Base-by-base conservation (phyloP, 1,140 invertebrate species). In the Littorina saxatilis region DNA sequence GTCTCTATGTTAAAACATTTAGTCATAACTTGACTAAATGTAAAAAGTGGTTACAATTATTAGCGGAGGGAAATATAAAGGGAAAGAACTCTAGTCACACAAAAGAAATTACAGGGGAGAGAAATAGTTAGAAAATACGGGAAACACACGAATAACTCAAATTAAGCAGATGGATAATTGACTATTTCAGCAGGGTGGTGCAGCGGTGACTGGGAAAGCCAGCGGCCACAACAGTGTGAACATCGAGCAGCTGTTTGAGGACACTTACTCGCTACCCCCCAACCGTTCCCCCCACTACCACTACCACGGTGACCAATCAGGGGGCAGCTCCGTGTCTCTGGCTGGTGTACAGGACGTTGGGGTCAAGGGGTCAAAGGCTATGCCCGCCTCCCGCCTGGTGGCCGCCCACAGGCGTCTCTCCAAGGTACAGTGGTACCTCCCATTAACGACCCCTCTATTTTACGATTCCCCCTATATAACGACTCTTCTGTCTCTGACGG, bases 191-290 rank as follows among this genome's bases (percentile, higher is more conserved):
- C 20, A 11, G 35, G 40, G 37, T n/a, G 9, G 4, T 73, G 27
- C n/a, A 32, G 70, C 37, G 35, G n/a, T 73, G n/a, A n/a, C n/a
- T n/a, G n/a, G n/a, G n/a, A 27, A 63, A 63, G 9, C 58, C 58
- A 63, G 40, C 15, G 11, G 5, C 47, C 27, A n/a, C n/a, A 39
- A 74, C 2, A 43, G 72, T 35, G 40, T 47, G 20, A 50, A 43
- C 72, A 50, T 47, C 23, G 72, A 74, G 72, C 32, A 74, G 40
- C 40, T 47, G 1, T 74, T 74, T 11, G 72, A 47, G 72, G 72
- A 68, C 35, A 9, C 35, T 35, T 68, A 68, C 66, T 68, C 66
- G 0, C 35, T 68, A 35, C 13, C 66, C 2, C 4, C 35, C 11
- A 20, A 37, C 66, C 17, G 35, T 32, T 3, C 66, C 1, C 66